Percentiles rank a stretch among this genome's conserved stretches.
These are phyloP conservation scores for Camponotus floridanus DNA, from an alignment of 1,140 invertebrate species.

Conservation along the genomic window DNA sequence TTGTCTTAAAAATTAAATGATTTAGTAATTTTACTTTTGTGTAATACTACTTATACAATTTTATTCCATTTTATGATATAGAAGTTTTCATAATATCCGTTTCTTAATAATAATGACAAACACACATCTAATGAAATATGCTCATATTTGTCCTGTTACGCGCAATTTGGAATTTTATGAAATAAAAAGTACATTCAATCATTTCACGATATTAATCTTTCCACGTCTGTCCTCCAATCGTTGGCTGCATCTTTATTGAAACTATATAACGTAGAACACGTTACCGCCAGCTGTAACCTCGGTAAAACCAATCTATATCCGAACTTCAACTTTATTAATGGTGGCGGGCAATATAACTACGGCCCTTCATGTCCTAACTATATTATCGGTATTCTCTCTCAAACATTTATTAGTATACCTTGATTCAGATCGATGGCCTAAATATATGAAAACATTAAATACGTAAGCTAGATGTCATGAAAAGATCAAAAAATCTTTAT, in stretches of 20 bases:
- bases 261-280: conserved; percentile 31
- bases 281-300: conserved; percentile 51
- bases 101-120: not conserved
- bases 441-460: conserved; percentile 24
- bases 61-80: not conserved
- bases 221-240: conserved; percentile 17
- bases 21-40: not conserved
- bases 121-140: not conserved
- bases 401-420: conserved; percentile 39
- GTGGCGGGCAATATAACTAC: conserved; percentile 81
- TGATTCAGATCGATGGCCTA: not conserved
- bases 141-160: not conserved
- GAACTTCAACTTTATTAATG: conserved; percentile 83
- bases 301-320: conserved; percentile 76
- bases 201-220: conserved; percentile 46
- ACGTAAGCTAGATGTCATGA: not conserved
- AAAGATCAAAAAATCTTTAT: not conserved
- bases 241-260: conserved; percentile 47
- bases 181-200: not conserved
- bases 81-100: not conserved
- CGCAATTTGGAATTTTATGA: not conserved
- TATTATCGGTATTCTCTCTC: conserved; percentile 72
- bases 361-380: conserved; percentile 76
- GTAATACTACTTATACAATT: not conserved
- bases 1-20: not conserved